Base-by-base conservation (phyloP, 2,888 invertebrate genomes). In the Heteromyza rotundicornis region DNA sequence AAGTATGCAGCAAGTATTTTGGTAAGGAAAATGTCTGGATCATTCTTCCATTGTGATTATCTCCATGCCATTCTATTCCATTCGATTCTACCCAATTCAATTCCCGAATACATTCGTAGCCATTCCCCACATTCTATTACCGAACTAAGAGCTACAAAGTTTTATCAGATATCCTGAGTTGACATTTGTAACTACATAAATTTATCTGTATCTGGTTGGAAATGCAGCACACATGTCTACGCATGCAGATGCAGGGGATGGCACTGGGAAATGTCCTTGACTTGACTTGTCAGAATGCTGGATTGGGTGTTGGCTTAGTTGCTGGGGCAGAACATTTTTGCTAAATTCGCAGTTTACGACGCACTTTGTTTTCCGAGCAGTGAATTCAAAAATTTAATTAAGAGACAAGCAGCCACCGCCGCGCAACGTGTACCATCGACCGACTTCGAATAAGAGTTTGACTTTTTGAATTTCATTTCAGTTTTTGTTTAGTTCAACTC, bases 171-270 rank as follows among this genome's bases (percentile, higher is more conserved):
- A 27, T 2, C 16, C 52, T n/a, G 24, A 52, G 52, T 24, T 52
- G 52, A 52, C 52, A 52, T 52, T 52, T 52, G 52, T 52, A 52
- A 24, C 52, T 24, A 24, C 24, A 52, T 27, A 52, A 52, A 52
- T 52, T 52, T 52, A 24, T 60, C 57, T 47, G 22, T 56, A 32
- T 27, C 23, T 47, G 52, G 14, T 16, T 52, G 47, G 68, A 60
- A 65, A 70, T 73, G 68, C 64, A 68, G 47, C 27, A 61, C 22
- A 55, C 55, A 24, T 27, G 17, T 49, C 40, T 32, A 44, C 23
- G 51, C 22, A 62, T 20, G 35, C 51, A 59, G 36, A 61, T 40
- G 40, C 40, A 17, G 7, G n/a, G 19, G 17, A 47, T 3, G 47
- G 19, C 47, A n/a, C n/a, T 14, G 17, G 20, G 40, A 2, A 47